Conservation (phyloP, 2,797 vertebrate species). For the Characodon lateralis region DNA sequence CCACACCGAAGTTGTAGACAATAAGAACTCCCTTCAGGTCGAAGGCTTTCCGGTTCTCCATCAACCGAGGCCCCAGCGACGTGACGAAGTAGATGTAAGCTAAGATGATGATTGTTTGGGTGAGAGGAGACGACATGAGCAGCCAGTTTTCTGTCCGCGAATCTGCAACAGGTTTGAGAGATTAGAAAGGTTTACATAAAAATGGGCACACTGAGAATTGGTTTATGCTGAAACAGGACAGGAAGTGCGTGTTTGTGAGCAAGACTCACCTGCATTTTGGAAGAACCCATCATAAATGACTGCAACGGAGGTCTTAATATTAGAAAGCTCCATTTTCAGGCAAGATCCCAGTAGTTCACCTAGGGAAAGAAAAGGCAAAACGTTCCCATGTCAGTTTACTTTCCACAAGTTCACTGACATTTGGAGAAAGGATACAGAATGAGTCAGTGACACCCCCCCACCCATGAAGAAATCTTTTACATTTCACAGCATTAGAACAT, state of each 20-base stretch:
- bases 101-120: constrained; percentile 86
- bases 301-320: constrained; percentile 85
- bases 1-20: constrained; percentile 91
- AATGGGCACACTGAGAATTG: not conserved
- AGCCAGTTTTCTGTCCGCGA: constrained; percentile 86
- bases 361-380: constrained; percentile 4
- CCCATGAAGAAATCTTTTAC: not conserved
- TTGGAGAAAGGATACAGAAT: not conserved
- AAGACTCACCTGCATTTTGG: constrained; percentile 87
- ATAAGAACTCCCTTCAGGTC: constrained; percentile 88
- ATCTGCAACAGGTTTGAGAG: constrained; percentile 77
- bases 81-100: constrained; percentile 92
- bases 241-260: no score
- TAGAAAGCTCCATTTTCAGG: constrained; percentile 86
- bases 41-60: constrained; percentile 95
- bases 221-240: not conserved
- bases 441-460: not conserved
- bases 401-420: not conserved
- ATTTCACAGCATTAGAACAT: constrained; percentile 2
- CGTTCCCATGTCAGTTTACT: constrained; percentile 16
- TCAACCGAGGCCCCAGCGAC: constrained; percentile 90
- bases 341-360: constrained; percentile 28
- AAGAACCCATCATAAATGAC: constrained; percentile 89
- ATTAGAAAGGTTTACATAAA: not conserved
- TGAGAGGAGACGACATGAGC: constrained; percentile 92